These are phyloP conservation scores for Pithys albifrons DNA, from an alignment of 2,113 vertebrate species.

Conservation along the genomic window DNA sequence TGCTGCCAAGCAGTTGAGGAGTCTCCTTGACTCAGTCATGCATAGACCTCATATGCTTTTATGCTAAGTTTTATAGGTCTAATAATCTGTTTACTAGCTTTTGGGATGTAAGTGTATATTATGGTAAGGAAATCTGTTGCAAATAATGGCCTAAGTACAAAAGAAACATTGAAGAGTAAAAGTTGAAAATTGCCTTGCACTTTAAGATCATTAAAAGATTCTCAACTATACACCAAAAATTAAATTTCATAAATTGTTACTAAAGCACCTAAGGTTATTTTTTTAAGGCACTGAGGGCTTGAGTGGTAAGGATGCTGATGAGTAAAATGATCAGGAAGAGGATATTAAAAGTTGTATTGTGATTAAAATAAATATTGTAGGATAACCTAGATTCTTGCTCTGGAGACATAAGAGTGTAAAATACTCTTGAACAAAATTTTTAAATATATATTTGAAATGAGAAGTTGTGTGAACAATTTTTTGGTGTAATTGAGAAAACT, in stretches of 20 bases:
- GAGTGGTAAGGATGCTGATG: neutral
- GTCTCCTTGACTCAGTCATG: neutral
- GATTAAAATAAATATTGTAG: neutral
- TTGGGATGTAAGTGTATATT: neutral
- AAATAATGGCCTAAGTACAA: neutral
- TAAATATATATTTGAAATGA: neutral
- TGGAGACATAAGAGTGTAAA: neutral
- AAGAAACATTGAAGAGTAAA: neutral
- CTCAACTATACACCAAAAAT: neutral
- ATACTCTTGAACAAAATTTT: neutral
- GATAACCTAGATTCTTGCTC: neutral
- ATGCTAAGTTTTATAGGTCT: neutral
- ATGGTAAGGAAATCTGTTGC: neutral
- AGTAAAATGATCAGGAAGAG: neutral
- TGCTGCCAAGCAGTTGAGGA: neutral
- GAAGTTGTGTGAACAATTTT: neutral
- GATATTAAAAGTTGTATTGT: neutral
- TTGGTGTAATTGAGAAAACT: neutral
- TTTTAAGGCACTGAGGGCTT: neutral
- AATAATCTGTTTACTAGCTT: slow-evolving; percentile 10
- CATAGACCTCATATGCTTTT: neutral
- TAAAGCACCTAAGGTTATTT: neutral
- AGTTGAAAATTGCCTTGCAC: neutral
- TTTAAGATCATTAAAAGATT: neutral
- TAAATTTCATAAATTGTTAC: neutral